These are phyloP conservation scores for Julus scanicus DNA, from an alignment of 2,888 invertebrate species.

Conservation along the genomic window DNA sequence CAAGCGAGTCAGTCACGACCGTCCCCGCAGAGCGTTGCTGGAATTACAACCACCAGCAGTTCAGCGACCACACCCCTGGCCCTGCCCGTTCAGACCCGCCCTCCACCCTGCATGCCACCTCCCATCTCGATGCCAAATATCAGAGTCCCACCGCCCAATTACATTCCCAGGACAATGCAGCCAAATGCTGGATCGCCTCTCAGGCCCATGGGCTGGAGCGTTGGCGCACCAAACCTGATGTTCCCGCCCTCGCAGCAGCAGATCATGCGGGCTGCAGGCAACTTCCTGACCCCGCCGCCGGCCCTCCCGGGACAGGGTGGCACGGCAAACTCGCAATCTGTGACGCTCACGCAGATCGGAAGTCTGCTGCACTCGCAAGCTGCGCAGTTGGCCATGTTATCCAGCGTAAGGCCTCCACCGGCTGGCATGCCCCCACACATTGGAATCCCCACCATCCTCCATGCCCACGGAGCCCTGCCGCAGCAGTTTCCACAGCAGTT, in stretches of 20 bases:
- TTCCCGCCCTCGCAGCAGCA: constrained; percentile 58
- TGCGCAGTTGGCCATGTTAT: constrained; percentile 57
- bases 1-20: background rate
- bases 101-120: constrained; percentile 57
- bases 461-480: background rate
- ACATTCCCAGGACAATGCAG: constrained; percentile 60
- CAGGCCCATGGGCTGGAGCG: constrained; percentile 59
- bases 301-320: constrained; percentile 55
- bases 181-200: constrained; percentile 56
- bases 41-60: background rate
- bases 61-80: constrained; percentile 25
- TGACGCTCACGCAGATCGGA: constrained; percentile 56
- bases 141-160: constrained; percentile 61
- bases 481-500: constrained; percentile 44
- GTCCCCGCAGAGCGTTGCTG: constrained; percentile 56
- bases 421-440: constrained; percentile 51
- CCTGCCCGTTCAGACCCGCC: constrained; percentile 59
- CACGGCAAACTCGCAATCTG: constrained; percentile 41
- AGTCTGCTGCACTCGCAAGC: constrained; percentile 56
- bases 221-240: constrained; percentile 54
- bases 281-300: constrained; percentile 58
- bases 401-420: constrained; percentile 43
- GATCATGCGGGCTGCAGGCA: constrained; percentile 47
- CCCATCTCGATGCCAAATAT: constrained; percentile 59
- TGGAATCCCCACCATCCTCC: constrained; percentile 24